Evolutionary conservation across 2,888 invertebrate genomes (phyloP).

Genomic region (Bugula neritina): DNA sequence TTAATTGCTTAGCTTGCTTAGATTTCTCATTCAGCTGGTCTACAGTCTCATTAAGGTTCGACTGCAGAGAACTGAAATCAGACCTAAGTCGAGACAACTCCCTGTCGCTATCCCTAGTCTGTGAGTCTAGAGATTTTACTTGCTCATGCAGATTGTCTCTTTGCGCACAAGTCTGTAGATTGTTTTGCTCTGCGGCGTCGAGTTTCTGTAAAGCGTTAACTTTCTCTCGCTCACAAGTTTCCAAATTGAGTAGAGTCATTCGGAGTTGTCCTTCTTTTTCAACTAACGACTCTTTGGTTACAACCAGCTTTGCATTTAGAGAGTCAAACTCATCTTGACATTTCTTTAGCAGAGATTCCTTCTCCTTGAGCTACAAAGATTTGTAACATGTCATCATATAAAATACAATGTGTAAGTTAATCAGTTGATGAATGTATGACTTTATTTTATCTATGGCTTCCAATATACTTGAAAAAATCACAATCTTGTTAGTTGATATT

Average conservation of each 20-base stretch:
- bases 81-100: slow-evolving; percentile 44
- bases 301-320: slow-evolving; percentile 38
- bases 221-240: slow-evolving; percentile 46
- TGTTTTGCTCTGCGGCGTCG: slow-evolving; percentile 7
- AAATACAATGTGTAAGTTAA: too few relatives aligned
- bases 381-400: too few relatives aligned
- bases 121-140: background rate
- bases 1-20: slow-evolving; percentile 41
- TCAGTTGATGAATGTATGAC: too few relatives aligned
- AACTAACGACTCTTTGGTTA: slow-evolving; percentile 44
- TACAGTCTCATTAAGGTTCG: slow-evolving; percentile 50
- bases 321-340: slow-evolving; percentile 41
- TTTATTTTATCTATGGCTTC: too few relatives aligned
- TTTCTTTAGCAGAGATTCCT: slow-evolving; percentile 38
- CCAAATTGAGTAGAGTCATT: slow-evolving; percentile 45
- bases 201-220: slow-evolving; percentile 47
- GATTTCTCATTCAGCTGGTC: slow-evolving; percentile 48
- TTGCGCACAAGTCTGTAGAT: slow-evolving; percentile 21
- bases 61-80: slow-evolving; percentile 47
- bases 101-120: slow-evolving; percentile 40
- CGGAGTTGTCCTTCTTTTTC: slow-evolving; percentile 49
- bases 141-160: slow-evolving; percentile 17
- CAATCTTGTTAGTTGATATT: too few relatives aligned
- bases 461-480: too few relatives aligned
- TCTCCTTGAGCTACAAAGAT: slow-evolving; percentile 36